These are phyloP conservation scores for Bugulina stolonifera DNA, from an alignment of 2,888 invertebrate genomes.

Conservation along the genomic window DNA sequence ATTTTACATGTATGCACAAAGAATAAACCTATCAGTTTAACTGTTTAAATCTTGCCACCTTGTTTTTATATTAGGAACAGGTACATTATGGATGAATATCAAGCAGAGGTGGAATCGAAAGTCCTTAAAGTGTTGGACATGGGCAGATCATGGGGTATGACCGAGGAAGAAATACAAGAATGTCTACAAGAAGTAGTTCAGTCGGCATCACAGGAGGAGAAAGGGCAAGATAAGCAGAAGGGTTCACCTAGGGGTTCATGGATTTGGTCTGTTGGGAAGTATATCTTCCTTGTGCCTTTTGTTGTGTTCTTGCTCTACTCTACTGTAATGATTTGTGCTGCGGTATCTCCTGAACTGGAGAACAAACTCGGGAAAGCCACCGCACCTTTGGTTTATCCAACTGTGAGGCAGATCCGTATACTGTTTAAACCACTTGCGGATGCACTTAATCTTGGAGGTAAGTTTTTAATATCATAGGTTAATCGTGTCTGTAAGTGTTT, in stretches of 20 bases:
- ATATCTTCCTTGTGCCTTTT: neutral
- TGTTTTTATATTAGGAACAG: too few relatives aligned
- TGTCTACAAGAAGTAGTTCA: neutral
- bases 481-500: too few relatives aligned
- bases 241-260: neutral
- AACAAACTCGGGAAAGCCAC: neutral
- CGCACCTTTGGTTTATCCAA: neutral
- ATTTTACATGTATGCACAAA: too few relatives aligned
- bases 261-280: neutral
- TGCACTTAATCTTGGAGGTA: neutral
- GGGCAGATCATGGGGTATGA: conserved; percentile 11
- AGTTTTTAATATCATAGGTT: neutral
- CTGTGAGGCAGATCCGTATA: neutral
- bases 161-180: neutral
- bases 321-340: neutral
- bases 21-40: too few relatives aligned
- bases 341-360: neutral
- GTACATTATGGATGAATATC: too few relatives aligned
- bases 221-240: neutral
- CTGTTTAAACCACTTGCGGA: neutral
- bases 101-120: neutral
- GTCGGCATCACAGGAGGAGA: neutral
- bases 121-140: neutral
- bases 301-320: neutral
- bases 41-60: too few relatives aligned